phyloP scores from a whole-genome alignment of 2,797 vertebrate genomes.

The Poecilia gillii region DNA sequence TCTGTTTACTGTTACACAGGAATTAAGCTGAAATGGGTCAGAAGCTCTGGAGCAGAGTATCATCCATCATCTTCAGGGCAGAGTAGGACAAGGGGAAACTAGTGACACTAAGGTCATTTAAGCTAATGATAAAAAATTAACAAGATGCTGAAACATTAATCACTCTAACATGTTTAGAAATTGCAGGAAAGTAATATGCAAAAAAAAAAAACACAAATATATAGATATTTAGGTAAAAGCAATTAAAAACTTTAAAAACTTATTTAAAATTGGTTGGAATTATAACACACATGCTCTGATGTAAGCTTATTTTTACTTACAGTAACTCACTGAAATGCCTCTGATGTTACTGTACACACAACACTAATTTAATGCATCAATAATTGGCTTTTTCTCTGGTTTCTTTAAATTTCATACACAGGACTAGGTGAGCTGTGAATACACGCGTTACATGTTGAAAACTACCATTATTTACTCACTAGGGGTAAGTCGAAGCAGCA shows the following conservation, averaged over 20 bases:
- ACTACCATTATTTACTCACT: neutral
- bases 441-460: neutral
- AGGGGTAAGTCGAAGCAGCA: neutral
- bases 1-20: constrained; percentile 62
- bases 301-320: neutral
- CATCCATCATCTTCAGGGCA: constrained; percentile 70
- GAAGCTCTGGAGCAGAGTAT: constrained; percentile 47
- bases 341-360: neutral
- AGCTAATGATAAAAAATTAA: constrained; percentile 48
- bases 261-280: neutral
- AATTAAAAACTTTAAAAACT: neutral
- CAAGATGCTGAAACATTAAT: constrained; percentile 29
- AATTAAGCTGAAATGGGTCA: constrained; percentile 67
- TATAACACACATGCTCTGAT: neutral
- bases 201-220: neutral
- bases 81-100: constrained; percentile 31
- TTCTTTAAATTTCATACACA: neutral
- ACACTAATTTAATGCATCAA: neutral
- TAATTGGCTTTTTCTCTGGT: neutral
- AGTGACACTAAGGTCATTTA: constrained; percentile 28
- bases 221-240: neutral
- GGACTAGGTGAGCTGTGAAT: neutral
- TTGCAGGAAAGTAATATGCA: neutral
- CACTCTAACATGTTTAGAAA: constrained; percentile 21
- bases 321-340: neutral